A percentile compares a stretch with the other conserved stretches of the same genome.
phyloP scores from a whole-genome alignment of 2,888 invertebrate species.

The Drosophila eohydei region DNA sequence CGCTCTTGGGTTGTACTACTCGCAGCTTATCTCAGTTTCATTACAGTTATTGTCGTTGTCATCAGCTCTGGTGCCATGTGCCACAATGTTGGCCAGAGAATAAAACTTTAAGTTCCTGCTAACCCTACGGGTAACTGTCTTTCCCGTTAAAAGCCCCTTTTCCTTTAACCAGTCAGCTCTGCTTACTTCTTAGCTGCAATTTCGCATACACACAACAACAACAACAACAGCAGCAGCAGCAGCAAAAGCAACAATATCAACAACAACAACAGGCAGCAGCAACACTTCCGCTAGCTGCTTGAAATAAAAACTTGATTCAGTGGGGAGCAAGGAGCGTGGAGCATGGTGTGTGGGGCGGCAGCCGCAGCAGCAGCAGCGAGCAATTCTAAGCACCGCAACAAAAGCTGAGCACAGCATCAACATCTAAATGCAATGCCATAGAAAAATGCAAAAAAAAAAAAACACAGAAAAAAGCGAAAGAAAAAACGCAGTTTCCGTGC shows the following conservation, averaged over 20 bases:
- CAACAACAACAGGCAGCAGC: constrained; percentile 35
- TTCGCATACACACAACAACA: constrained; percentile 41
- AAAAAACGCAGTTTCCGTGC: constrained; percentile 74
- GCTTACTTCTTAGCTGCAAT: constrained; percentile 69
- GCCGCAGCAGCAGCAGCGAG: constrained; percentile 23
- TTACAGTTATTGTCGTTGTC: constrained; percentile 80
- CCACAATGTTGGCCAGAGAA: constrained; percentile 69
- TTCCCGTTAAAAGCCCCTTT: constrained; percentile 7
- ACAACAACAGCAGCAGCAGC: constrained; percentile 16
- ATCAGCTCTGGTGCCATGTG: constrained; percentile 70
- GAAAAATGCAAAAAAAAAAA: constrained; percentile 57
- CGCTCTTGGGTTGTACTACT: constrained; percentile 7
- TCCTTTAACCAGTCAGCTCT: constrained; percentile 8
- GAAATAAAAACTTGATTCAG: constrained; percentile 76
- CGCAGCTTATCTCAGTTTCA: constrained; percentile 77
- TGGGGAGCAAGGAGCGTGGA: constrained; percentile 22
- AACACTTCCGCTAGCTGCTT: constrained; percentile 78
- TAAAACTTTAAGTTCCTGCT: constrained; percentile 49
- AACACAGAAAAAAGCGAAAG: constrained; percentile 1
- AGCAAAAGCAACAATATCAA: constrained; percentile 25
- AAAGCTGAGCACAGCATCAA: constrained; percentile 71
- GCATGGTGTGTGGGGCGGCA: not conserved
- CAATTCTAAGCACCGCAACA: constrained; percentile 77
- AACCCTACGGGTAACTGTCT: constrained; percentile 42
- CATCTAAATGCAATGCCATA: constrained; percentile 76